Percentiles rank a stretch among this genome's conserved stretches.
Conservation (phyloP, 1,140 invertebrate species). For the Brachionus plicatilis region DNA sequence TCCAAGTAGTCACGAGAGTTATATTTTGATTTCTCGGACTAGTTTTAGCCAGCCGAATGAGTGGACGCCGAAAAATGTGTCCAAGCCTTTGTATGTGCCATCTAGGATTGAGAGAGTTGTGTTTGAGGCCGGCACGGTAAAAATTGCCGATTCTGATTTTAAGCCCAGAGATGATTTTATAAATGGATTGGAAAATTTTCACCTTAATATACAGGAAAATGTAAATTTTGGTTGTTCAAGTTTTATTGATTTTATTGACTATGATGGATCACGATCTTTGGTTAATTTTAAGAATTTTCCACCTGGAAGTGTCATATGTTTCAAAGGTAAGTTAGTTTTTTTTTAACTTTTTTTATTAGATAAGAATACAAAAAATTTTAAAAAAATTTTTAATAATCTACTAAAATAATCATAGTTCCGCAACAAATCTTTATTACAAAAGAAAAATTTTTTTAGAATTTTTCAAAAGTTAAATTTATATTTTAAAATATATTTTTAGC, state of each 20-base stretch:
- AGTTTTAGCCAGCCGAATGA: neutral
- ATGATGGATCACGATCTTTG: neutral
- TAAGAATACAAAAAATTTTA: no score
- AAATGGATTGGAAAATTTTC: constrained; percentile 20
- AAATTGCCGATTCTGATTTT: neutral
- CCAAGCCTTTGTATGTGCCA: neutral
- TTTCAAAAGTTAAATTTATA: no score
- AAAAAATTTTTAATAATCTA: no score
- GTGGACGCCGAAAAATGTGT: neutral
- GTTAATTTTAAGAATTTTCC: constrained; percentile 34
- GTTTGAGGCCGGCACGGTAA: neutral
- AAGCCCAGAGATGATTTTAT: neutral
- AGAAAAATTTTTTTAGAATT: no score
- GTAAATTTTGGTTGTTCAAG: neutral
- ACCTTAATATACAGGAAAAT: neutral
- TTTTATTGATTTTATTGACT: constrained; percentile 26
- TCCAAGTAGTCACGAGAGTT: constrained; percentile 23
- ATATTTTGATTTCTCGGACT: constrained; percentile 11
- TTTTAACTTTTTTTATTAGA: neutral
- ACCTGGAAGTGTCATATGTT: constrained; percentile 24
- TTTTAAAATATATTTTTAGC: no score
- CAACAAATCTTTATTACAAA: no score
- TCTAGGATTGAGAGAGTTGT: neutral
- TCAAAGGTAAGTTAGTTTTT: neutral
- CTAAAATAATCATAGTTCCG: no score